Base-by-base conservation (phyloP, 2,797 vertebrate species). In the Tinamus major region DNA sequence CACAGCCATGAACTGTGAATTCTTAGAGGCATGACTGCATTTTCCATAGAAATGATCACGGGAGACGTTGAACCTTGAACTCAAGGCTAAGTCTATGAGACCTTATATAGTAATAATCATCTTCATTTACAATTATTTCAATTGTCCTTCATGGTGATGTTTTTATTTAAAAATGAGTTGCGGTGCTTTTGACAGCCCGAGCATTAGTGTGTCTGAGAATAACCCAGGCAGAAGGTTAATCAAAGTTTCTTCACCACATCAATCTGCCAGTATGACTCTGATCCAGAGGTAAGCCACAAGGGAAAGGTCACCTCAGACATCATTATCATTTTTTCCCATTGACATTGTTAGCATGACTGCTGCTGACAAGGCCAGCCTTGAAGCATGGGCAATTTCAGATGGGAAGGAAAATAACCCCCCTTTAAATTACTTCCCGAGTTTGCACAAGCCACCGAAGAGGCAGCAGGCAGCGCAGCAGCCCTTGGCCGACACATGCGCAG, bases 31-130 rank as follows among this genome's bases (percentile, higher is more conserved):
- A 2, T n/a, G 56, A 58, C 83, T 62, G 24, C 13, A 7, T 6
- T 21, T 63, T 69, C 41, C 75, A 13, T 3, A 2, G 67, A 20
- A 84, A 10, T 0, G 0, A 20, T 0, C 8, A 51, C 14, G 13
- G 58, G 63, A 79, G 33, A 29, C 33, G 14, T 3, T 37, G 39
- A 64, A 11, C 17, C 62, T 83, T 49, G 26, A 64, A 51, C 29
- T 41, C 37, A 5, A 6, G 11, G 19, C 53, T 46, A 61, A 5
- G n/a, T 39, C n/a, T 13, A 13, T 10, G 21, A 14, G 42, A 21
- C 56, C 33, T 9, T 49, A 18, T 9, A 35, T 35, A 37, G 29
- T 7, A 63, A 51, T 3, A 42, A 6, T 19, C 16, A 49, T 10
- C 35, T 35, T 69, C 26, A 17, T 15, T 33, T 31, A 62, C 48